Conservation (phyloP, 2,888 invertebrate species). For the Elysia crispata region DNA sequence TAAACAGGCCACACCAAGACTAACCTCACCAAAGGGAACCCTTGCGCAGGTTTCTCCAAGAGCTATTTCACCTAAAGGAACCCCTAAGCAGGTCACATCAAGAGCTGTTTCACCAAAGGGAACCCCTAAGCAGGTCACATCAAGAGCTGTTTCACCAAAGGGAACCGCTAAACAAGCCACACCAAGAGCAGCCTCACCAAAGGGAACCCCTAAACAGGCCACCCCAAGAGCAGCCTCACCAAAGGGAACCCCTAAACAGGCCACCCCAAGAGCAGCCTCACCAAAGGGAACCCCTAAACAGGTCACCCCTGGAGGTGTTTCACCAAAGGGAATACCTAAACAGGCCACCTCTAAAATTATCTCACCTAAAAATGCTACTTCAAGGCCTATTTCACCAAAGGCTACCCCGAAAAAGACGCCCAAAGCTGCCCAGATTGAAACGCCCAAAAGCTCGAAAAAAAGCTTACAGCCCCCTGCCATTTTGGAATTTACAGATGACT, state of each 20-base stretch:
- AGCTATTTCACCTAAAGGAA: neutral
- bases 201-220: too few species aligned
- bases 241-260: too few species aligned
- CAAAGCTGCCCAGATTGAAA: conserved; percentile 14
- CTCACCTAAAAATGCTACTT: too few species aligned
- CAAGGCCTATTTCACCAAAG: neutral
- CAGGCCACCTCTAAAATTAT: too few species aligned
- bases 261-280: conserved; percentile 31
- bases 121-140: neutral
- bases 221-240: too few species aligned
- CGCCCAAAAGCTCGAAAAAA: conserved; percentile 20
- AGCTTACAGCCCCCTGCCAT: neutral
- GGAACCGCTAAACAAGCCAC: too few species aligned
- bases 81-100: neutral
- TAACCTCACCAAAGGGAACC: too few species aligned
- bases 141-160: neutral
- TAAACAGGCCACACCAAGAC: too few species aligned
- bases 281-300: neutral
- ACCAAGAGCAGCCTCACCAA: too few species aligned
- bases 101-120: neutral
- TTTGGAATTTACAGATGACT: neutral
- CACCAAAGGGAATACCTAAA: neutral
- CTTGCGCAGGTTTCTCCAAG: conserved; percentile 11
- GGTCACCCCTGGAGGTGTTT: too few species aligned
- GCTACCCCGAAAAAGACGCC: neutral